These are phyloP conservation scores for Trachemys scripta DNA, from an alignment of 2,113 vertebrate genomes.

Conservation along the genomic window DNA sequence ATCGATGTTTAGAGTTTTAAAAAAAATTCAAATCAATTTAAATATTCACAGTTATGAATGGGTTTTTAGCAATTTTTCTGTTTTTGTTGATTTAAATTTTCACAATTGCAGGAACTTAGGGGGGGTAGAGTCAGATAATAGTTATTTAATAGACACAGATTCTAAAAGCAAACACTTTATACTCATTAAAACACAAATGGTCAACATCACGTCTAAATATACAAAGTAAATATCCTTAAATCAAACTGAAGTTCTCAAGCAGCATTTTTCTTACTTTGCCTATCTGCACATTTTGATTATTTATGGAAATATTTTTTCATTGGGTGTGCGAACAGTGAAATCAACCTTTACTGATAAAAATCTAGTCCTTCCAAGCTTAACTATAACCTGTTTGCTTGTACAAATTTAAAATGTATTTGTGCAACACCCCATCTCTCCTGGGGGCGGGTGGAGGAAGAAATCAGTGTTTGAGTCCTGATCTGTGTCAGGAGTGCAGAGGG, in stretches of 20 bases:
- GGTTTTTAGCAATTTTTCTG: background rate
- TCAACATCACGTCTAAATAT: background rate
- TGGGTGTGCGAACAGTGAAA: background rate
- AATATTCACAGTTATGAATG: background rate
- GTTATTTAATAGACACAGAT: background rate
- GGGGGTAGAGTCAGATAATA: background rate
- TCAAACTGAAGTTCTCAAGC: background rate
- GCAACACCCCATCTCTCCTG: background rate
- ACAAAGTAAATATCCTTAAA: background rate
- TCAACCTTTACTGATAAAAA: background rate
- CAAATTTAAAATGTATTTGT: background rate
- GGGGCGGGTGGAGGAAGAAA: background rate
- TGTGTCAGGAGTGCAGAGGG: background rate
- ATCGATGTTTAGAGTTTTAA: background rate
- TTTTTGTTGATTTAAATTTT: background rate
- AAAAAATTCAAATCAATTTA: background rate
- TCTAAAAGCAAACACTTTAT: background rate
- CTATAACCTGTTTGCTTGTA: background rate
- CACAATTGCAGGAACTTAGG: background rate
- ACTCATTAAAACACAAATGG: background rate
- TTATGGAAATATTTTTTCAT: background rate
- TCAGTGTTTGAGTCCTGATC: background rate
- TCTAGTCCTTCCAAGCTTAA: background rate
- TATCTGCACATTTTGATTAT: background rate
- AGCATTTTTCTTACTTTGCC: background rate